These are phyloP conservation scores for Cosmopolites sordidus DNA, from an alignment of 2,888 invertebrate genomes.

Conservation along the genomic window DNA sequence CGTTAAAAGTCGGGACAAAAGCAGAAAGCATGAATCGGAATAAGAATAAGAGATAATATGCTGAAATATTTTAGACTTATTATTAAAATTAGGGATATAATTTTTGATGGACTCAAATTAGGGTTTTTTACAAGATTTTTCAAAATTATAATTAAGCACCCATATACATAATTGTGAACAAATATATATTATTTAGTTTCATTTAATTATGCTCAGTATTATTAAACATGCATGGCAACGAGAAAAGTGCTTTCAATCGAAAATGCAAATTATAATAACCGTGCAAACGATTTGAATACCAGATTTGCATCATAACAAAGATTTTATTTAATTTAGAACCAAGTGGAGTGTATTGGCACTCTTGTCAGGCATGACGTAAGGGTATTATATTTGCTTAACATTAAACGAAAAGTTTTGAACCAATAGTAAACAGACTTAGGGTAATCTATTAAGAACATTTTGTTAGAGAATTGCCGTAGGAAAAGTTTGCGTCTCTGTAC, in stretches of 20 bases:
- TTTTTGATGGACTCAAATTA: no score
- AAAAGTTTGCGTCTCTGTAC: slow-evolving; percentile 17
- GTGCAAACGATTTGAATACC: neutral
- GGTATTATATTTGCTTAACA: slow-evolving; percentile 20
- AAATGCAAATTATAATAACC: no score
- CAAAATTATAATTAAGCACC: no score
- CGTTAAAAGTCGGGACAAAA: slow-evolving; percentile 26
- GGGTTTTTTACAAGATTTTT: no score
- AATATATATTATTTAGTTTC: no score
- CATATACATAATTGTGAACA: no score
- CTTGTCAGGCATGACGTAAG: slow-evolving; percentile 14
- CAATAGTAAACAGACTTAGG: slow-evolving; percentile 23
- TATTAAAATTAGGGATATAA: slow-evolving; percentile 4
- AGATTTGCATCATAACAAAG: slow-evolving; percentile 21
- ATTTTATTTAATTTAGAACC: slow-evolving; percentile 21
- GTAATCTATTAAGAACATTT: slow-evolving; percentile 27
- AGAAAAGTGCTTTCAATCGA: no score
- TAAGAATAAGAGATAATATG: slow-evolving; percentile 26
- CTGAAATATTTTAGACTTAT: slow-evolving; percentile 10
- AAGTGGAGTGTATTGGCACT: slow-evolving; percentile 17
- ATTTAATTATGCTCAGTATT: no score
- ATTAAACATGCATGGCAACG: no score
- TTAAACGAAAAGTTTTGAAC: slow-evolving; percentile 19
- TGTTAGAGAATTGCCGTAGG: slow-evolving; percentile 17
- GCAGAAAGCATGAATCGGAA: slow-evolving; percentile 29